Conservation (phyloP, 2,888 invertebrate species). For the Microplitis manilae region DNA sequence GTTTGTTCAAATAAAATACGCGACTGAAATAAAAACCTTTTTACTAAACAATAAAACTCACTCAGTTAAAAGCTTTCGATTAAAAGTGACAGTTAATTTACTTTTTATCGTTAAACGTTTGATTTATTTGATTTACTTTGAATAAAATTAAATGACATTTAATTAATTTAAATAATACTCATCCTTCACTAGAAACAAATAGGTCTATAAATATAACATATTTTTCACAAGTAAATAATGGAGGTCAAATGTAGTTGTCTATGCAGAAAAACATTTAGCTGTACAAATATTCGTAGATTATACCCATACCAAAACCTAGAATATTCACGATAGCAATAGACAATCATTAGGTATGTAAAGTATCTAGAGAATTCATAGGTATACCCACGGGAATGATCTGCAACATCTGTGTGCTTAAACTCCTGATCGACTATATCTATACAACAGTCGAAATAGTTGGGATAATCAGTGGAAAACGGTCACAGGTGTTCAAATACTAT, state of each 20-base stretch:
- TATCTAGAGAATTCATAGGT: conserved; percentile 16
- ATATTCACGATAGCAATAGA: conserved; percentile 41
- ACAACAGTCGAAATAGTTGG: background rate
- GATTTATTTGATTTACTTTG: background rate
- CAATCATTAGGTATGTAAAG: conserved; percentile 22
- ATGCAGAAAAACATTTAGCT: background rate
- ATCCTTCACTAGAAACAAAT: background rate
- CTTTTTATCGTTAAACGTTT: background rate
- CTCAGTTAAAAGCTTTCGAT: background rate
- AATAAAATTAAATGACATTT: background rate
- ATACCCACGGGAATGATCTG: background rate
- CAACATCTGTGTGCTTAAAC: background rate
- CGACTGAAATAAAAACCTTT: no score
- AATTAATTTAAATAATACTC: background rate
- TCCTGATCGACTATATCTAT: background rate
- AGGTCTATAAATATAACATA: background rate
- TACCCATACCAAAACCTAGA: conserved; percentile 43
- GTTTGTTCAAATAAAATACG: no score
- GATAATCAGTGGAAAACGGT: background rate
- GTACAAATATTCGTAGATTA: background rate
- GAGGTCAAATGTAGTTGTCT: background rate
- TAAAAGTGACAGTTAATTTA: background rate
- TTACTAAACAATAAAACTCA: no score
- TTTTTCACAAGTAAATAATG: background rate
- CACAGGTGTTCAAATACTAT: background rate